A percentile compares a stretch with the other conserved stretches of the same genome.
Conservation (phyloP, 2,797 vertebrate species). For the Macroramphosus scolopax region DNA sequence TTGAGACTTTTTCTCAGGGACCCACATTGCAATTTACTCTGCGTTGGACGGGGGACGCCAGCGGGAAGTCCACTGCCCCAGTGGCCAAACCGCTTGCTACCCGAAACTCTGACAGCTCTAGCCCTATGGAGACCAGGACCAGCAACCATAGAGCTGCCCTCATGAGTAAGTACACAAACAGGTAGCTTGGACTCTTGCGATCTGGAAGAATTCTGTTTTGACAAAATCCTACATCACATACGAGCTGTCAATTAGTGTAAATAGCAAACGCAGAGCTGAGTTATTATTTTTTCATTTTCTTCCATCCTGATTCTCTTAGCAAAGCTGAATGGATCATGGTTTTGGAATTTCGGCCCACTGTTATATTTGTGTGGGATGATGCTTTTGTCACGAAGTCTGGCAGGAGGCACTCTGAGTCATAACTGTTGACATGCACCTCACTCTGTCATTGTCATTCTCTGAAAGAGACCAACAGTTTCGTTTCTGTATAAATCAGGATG, state of each 20-base stretch:
- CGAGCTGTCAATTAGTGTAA: no score
- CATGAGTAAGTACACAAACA: conserved; percentile 79
- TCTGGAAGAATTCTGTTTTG: no score
- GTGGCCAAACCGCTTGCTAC: conserved; percentile 95
- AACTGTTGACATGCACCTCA: conserved; percentile 17
- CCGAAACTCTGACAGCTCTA: conserved; percentile 91
- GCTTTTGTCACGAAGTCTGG: conserved; percentile 36
- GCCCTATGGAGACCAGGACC: conserved; percentile 89
- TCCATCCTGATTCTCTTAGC: no score
- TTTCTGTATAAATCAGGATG: no score
- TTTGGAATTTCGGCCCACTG: conserved; percentile 19
- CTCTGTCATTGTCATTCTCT: conserved; percentile 13
- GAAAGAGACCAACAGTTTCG: no score
- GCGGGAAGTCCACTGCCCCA: conserved; percentile 91
- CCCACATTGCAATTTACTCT: conserved; percentile 98
- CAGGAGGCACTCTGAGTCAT: conserved; percentile 19
- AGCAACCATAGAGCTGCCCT: conserved; percentile 89
- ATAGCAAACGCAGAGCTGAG: conserved; percentile 2
- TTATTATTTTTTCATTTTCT: background rate
- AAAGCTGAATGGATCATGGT: conserved; percentile 10
- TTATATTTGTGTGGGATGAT: conserved; percentile 23
- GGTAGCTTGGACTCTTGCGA: background rate
- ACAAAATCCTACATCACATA: background rate
- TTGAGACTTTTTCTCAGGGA: conserved; percentile 99
- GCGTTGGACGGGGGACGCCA: conserved; percentile 92